Base-by-base conservation (phyloP, 2,113 vertebrate species). In the Oophaga pumilio region DNA sequence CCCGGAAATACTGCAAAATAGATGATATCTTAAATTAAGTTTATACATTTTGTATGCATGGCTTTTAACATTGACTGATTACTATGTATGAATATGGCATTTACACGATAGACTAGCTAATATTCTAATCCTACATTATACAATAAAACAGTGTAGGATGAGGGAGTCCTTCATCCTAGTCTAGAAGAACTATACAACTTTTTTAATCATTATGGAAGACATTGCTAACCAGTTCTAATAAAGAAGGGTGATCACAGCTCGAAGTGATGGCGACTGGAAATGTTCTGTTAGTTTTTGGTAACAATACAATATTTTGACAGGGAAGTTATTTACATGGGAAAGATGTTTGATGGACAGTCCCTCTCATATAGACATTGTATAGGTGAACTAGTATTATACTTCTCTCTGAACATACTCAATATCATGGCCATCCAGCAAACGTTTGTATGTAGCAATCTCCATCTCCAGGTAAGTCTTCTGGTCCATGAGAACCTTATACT, bases 401-500 rank as follows among this genome's bases (percentile, higher is more conserved):
- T 3, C 7, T 17, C 26, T 2, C 28, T 0, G 4, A 77, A 85
- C 86, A 26, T 62, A 87, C 78, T 82, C 20, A 26, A 71, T 73
- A 82, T 87, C 85, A 74, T 87, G 77, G 20, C 78, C 86, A 17
- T 87, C 86, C 15, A 87, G 13, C 73, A 87, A 33, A 14, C 78
- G 68, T 33, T 81, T 86, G 28, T 90, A 43, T 43, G 33, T 88
- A 6, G 85, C 85, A 11, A 90, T 90, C 60, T 90, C 89, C 76
- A 87, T 83, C 76, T 89, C 89, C 49, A 43, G 5, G 20, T 79
- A 76, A 24, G 49, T 90, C 79, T 90, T 90, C 73, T 81, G 49
- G n/a, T 88, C 85, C 73, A 90, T 78, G 88, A 96, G 91, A 76
- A 92, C 88, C 20, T 87, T 73, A 90, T 96, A 96, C 9, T 95